Evolutionary conservation across 2,888 invertebrate species (phyloP).

Genomic region (Aleiodes alternator): DNA sequence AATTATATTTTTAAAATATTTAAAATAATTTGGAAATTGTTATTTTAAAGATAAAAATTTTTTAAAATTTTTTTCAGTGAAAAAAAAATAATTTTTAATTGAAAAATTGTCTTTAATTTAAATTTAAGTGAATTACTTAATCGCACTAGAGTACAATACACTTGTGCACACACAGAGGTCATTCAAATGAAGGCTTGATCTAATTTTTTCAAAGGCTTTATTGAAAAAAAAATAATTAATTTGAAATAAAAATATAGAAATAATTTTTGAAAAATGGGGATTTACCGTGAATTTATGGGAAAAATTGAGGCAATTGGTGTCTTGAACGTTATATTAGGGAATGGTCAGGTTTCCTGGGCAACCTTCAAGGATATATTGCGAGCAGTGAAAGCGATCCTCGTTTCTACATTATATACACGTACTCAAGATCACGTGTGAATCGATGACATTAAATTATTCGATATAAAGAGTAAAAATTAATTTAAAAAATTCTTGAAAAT

Average conservation of each 20-base stretch:
- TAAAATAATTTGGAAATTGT: too few relatives aligned
- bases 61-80: background rate
- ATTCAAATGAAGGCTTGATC: background rate
- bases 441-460: conserved; percentile 10
- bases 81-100: background rate
- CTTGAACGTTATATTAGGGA: conserved; percentile 12
- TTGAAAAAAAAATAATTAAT: background rate
- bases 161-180: background rate
- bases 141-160: background rate
- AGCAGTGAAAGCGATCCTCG: conserved; percentile 59
- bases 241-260: background rate
- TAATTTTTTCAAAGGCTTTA: background rate
- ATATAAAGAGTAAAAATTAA: background rate
- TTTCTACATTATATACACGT: conserved; percentile 55
- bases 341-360: conserved; percentile 14
- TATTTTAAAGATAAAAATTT: background rate
- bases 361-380: conserved; percentile 48
- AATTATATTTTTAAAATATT: too few relatives aligned
- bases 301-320: conserved; percentile 5
- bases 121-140: conserved; percentile 16
- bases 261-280: background rate
- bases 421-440: conserved; percentile 31
- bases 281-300: background rate
- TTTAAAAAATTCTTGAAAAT: too few relatives aligned
- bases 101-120: background rate